Evolutionary conservation across 1,140 invertebrate genomes (phyloP), one percentile per base, ranked within the genome.

Genomic region (Batillaria attramentaria): DNA sequence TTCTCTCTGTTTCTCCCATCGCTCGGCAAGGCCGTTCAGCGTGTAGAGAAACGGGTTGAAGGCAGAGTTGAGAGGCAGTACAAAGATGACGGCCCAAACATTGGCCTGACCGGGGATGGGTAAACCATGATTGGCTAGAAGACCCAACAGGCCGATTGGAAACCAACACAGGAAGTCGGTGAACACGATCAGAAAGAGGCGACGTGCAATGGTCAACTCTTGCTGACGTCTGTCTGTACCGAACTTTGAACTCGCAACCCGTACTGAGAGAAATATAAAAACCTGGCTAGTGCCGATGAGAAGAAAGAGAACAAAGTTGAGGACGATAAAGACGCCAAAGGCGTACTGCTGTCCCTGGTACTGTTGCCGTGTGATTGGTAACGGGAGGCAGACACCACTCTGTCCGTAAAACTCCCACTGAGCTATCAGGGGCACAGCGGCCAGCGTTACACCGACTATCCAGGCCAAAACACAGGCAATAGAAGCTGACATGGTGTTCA

Each of bases 11-110:
- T 37, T 41, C n/a, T n/a, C n/a, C 66, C 37, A 41, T 24, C 42
- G 3, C 37, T 39, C 37, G 35, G 65, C 28, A 20, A 79, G 31
- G 18, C 68, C 46, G 54, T 79, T 79, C n/a, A 65, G 46, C 1
- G 85, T 84, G 66, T 86, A 86, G 2, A 86, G 65, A 28, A 86
- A 80, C 0, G 84, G 84, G 33, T 85, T 85, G 10, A 85, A 43
- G 6, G 84, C 83, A 1, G 83, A 83, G 37, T 85, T 85, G 8
- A 81, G 54, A 2, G 84, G 83, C 28, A 84, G 65, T 39, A 84
- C 76, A 54, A 85, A 84, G 5, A 85, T 81, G 2, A 80, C 78
- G 0, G 79, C 66, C 79, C 79, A 84, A 0, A 81, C 81, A 50
- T 85, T 83, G 18, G 83, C 76, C 65, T 84, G 77, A 4, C 81